Evolutionary conservation across 2,797 vertebrate genomes (phyloP), one percentile per base, ranked within the genome.

Genomic region (Sebastes itinus): DNA sequence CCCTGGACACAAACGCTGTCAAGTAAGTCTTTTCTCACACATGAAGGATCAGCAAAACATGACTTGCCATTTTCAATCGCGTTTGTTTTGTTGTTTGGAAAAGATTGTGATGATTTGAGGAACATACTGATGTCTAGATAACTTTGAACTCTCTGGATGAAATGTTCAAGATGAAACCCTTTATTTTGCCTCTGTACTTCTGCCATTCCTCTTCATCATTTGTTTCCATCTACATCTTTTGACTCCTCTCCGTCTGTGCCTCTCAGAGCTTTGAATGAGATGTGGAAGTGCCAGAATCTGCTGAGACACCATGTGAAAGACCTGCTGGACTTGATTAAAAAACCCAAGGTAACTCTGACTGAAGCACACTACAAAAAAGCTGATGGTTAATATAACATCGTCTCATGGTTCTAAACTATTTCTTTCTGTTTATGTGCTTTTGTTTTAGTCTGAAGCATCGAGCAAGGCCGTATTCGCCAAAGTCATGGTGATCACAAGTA

Each of bases 401-500:
- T 20, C 1, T 52, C 0, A 3, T 66, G 3, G 80, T 68, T 54
- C 58, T 81, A 27, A 81, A 42, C 18, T 4, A 0, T 38, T 46
- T 60, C 62, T 30, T 14, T n/a, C 18, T 79, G 13, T 23, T 65
- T 18, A 27, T 59, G 13, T 28, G 4, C 66, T n/a, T 28, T n/a
- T 28, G 1, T 66, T 95, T 95, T 87, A 99, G 98, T 98, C 97
- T 74, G 99, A 99, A 92, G 96, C 98, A 66, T 97, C 97, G 84
- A 98, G 95, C 95, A 99, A 99, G 92, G 96, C 97, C 32, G 97
- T 99, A 86, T 99, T 99, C 91, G 97, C 98, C 58, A 99, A 99
- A 96, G 97, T 99, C 90, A 99, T 99, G 99, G 97, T 99, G 86
- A 99, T 99, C 93, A 99, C 99, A 95, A 97, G 99, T 99, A 98